Evolutionary conservation across 2,888 invertebrate species (phyloP).

Genomic region (Lymantria dispar): DNA sequence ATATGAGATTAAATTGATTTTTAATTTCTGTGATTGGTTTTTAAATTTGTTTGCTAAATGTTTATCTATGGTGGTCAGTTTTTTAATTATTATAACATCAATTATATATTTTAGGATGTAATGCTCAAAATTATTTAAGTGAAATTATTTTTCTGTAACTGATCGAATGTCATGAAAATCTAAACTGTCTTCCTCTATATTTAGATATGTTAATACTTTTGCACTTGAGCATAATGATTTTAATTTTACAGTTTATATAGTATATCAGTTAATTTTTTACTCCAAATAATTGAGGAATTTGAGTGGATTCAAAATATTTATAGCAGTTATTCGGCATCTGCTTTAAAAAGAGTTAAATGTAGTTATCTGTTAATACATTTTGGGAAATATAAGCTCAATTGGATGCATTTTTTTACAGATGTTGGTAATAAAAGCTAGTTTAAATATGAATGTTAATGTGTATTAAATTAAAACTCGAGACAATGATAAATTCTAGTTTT

Average conservation of each 20-base stretch:
- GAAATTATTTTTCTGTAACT: slow-evolving; percentile 1
- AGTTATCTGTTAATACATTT: too few species aligned
- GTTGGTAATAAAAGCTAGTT: too few species aligned
- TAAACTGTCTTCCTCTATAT: slow-evolving; percentile 2
- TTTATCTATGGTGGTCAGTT: background rate
- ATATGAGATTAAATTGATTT: background rate
- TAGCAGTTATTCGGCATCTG: too few species aligned
- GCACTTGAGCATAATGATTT: background rate
- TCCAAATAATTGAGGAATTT: too few species aligned
- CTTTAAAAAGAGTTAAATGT: too few species aligned
- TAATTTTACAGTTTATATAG: background rate
- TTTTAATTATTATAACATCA: background rate
- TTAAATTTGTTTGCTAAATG: background rate
- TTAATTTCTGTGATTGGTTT: background rate
- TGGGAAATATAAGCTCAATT: too few species aligned
- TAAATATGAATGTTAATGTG: too few species aligned
- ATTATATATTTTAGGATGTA: background rate
- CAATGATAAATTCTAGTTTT: too few species aligned
- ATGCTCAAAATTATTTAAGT: background rate
- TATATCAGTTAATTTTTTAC: too few species aligned
- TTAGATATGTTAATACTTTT: background rate
- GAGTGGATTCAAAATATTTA: too few species aligned
- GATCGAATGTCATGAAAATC: background rate
- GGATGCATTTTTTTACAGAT: too few species aligned
- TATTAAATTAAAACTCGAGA: too few species aligned